Evolutionary conservation across 2,113 vertebrate species (phyloP).

Genomic region (Uria aalge): DNA sequence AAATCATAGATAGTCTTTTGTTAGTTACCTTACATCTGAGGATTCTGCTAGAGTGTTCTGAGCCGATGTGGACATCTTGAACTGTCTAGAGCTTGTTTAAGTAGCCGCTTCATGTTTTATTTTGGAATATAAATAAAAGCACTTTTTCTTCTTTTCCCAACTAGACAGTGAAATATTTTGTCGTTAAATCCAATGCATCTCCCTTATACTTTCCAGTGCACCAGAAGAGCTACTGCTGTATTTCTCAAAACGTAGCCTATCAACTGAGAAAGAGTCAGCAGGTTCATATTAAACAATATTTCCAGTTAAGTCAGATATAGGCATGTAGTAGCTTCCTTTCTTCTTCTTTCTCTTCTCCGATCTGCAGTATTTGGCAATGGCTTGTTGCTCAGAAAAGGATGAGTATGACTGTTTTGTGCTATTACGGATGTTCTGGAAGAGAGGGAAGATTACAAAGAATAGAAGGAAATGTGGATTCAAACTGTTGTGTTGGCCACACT

Average conservation of each 20-base stretch:
- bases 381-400: neutral
- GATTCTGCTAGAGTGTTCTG: neutral
- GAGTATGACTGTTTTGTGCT: rapidly evolving
- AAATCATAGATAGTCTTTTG: neutral
- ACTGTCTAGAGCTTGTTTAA: neutral
- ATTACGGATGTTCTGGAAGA: neutral
- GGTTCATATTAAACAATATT: neutral
- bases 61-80: neutral
- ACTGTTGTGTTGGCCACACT: neutral
- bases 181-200: neutral
- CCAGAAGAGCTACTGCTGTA: neutral
- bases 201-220: neutral
- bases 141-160: neutral
- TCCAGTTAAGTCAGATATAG: neutral
- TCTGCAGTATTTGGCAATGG: neutral
- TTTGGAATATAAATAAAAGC: neutral
- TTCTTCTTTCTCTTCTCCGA: neutral
- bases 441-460: neutral
- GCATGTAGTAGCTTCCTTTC: neutral
- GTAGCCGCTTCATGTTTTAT: neutral
- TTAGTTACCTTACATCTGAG: neutral
- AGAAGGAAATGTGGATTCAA: neutral
- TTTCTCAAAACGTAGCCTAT: neutral
- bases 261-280: neutral
- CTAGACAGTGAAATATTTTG: neutral